Evolutionary conservation across 2,797 vertebrate species (phyloP).

Genomic region (Sebastes vulpes): DNA sequence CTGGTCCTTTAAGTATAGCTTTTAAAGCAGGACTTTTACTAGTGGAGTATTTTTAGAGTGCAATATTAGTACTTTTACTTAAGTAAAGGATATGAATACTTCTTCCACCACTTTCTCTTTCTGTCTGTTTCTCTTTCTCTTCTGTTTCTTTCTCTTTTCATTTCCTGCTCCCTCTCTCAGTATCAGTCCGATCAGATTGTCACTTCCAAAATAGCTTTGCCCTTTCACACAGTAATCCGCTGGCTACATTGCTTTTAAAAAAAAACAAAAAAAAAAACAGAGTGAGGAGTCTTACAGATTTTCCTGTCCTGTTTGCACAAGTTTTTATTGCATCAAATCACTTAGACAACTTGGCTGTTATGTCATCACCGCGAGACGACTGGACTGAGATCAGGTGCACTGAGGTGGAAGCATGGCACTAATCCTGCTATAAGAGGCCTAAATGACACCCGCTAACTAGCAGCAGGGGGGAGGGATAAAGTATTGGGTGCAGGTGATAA

Average conservation of each 20-base stretch:
- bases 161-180: neutral
- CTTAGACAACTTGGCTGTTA: slow-evolving; percentile 42
- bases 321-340: slow-evolving; percentile 19
- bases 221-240: slow-evolving; percentile 45
- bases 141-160: neutral
- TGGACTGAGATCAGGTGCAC: slow-evolving; percentile 47
- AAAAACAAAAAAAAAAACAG: neutral
- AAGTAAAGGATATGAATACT: neutral
- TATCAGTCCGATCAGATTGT: slow-evolving; percentile 10
- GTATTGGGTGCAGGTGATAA: slow-evolving; percentile 42
- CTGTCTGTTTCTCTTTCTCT: neutral
- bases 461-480: slow-evolving; percentile 23
- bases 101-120: neutral
- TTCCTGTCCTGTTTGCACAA: slow-evolving; percentile 12
- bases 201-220: slow-evolving; percentile 50
- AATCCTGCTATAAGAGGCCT: slow-evolving; percentile 56
- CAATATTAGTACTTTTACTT: neutral
- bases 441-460: slow-evolving; percentile 29
- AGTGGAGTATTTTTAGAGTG: neutral
- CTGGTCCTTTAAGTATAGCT: no score
- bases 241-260: slow-evolving; percentile 21
- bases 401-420: slow-evolving; percentile 42
- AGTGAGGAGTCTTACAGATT: slow-evolving; percentile 9
- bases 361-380: slow-evolving; percentile 50
- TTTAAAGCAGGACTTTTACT: neutral